Evolutionary conservation across 1,140 invertebrate species (phyloP), one percentile per base, ranked within the genome.

Genomic region (Listronotus oregonensis): DNA sequence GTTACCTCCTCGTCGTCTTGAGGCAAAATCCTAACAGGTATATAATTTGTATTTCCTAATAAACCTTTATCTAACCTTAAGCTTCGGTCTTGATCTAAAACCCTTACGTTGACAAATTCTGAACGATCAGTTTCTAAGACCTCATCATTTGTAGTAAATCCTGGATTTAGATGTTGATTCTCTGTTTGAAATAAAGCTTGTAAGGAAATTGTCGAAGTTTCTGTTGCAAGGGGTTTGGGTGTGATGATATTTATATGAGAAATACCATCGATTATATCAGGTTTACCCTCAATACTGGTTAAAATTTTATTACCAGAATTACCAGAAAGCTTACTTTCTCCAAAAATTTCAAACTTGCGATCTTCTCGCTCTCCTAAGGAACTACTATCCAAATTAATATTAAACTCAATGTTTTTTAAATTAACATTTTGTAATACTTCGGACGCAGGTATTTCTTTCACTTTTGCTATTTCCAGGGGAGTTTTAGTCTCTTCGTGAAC

Each of bases 181-280:
- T 82, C 81, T 8, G 81, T 82, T 73, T 84, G 82, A 69, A 88
- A 88, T 17, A 88, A 73, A 6, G 80, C 85, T 77, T 88, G 85
- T 66, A 88, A 74, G 31, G 86, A 78, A 64, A 88, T 83, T 6
- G 86, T 88, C 0, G 86, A 87, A 1, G 84, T 82, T 75, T 87
- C 83, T 17, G 80, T 75, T 0, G 68, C 60, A 18, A 69, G 40
- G 4, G 76, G 73, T 66, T 69, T 73, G 0, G 76, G 75, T 4
- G 77, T 79, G 10, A 79, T 69, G 9, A 75, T 69, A 17, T 77
- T 74, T 6, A 77, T 74, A 43, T 72, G 67, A 0, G 77, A 77
- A 44, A 67, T 69, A 32, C 73, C 70, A 52, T 77, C 75, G n/a
- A 77, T 77, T 15, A 73, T 73, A 56, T 70, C 64, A 4, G 71